Percentiles rank a stretch among this genome's conserved stretches.
Evolutionary conservation across 35 echinoderm and acorn worm genomes (phyloP).

Genomic region (Anneissia japonica): DNA sequence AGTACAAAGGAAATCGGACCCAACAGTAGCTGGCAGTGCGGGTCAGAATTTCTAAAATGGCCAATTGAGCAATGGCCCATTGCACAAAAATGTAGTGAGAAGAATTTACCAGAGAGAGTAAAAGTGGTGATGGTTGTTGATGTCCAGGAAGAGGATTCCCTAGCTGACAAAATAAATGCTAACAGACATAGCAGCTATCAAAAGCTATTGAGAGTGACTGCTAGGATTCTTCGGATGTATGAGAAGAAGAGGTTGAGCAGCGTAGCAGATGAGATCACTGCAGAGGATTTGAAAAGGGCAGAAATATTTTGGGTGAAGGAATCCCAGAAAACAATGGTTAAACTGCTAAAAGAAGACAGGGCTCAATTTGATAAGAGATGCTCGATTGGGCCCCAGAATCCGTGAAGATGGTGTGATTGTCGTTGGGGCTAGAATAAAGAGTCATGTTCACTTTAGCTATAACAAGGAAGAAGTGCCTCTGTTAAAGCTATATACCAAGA

Average conservation of each 20-base stretch:
- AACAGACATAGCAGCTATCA: slow-evolving; percentile 26
- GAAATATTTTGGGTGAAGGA: slow-evolving; percentile 43
- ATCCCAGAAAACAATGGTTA: slow-evolving; percentile 15
- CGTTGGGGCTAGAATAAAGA: slow-evolving; percentile 29
- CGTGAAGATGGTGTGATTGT: slow-evolving; percentile 41
- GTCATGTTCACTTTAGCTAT: neutral
- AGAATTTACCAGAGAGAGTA: neutral
- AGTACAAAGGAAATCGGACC: slow-evolving; percentile 1
- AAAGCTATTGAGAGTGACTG: slow-evolving; percentile 31
- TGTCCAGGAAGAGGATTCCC: slow-evolving; percentile 9
- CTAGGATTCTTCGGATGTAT: slow-evolving; percentile 24
- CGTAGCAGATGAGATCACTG: slow-evolving; percentile 1
- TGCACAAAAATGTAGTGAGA: slow-evolving; percentile 36
- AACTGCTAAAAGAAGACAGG: neutral
- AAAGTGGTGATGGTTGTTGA: slow-evolving; percentile 11
- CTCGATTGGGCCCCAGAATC: slow-evolving; percentile 11
- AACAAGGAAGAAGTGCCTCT: neutral
- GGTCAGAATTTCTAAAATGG: slow-evolving; percentile 28
- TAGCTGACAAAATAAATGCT: slow-evolving; percentile 28
- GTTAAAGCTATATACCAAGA: neutral
- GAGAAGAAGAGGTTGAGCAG: slow-evolving; percentile 10
- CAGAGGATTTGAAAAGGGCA: slow-evolving; percentile 17
- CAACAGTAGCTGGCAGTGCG: slow-evolving; percentile 13
- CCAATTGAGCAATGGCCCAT: slow-evolving; percentile 30
- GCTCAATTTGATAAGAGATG: slow-evolving; percentile 18